Base-by-base conservation (phyloP, 2,888 invertebrate genomes). In the Leptinotarsa juncta region DNA sequence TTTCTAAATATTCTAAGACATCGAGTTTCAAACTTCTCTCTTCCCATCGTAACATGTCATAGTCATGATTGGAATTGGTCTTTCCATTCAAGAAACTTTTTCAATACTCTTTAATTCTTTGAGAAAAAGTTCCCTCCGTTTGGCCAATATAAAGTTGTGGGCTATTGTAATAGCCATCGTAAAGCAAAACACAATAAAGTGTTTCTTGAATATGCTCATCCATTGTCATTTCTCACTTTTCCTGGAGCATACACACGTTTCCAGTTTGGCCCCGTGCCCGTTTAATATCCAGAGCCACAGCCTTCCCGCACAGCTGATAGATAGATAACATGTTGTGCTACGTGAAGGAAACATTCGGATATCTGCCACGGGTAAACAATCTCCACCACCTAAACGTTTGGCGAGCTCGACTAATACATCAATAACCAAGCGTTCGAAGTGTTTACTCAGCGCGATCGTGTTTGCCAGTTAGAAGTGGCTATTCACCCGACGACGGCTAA, bases 361-460 rank as follows among this genome's bases (percentile, higher is more conserved):
- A 74, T 72, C 78, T 73, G 69, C 74, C 53, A 65, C 67, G 71
- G 74, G 80, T 81, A 83, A 83, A 83, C 82, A 83, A 83, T 82
- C 83, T 81, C 78, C 71, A 79, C 79, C 79, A 75, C 71, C 68
- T 75, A 79, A 79, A 78, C 72, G 75, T 74, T 78, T 77, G 73
- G 71, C 68, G 74, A 77, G 79, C 72, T 73, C 74, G 55, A 65
- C 72, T 75, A 69, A 69, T 77, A 79, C 77, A 79, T 79, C 80
- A 77, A 79, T 81, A 80, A 75, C 75, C 75, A 73, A 75, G 78
- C 78, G 78, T 79, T 71, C 68, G 73, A 71, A 80, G 78, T 81
- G 80, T 81, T 81, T 80, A 77, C 80, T 78, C 75, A 78, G 78
- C 78, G 74, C 77, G 75, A 77, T 77, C 77, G 69, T 70, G 74